Conservation (phyloP, 2,113 vertebrate species). For the Zapus hudsonius region DNA sequence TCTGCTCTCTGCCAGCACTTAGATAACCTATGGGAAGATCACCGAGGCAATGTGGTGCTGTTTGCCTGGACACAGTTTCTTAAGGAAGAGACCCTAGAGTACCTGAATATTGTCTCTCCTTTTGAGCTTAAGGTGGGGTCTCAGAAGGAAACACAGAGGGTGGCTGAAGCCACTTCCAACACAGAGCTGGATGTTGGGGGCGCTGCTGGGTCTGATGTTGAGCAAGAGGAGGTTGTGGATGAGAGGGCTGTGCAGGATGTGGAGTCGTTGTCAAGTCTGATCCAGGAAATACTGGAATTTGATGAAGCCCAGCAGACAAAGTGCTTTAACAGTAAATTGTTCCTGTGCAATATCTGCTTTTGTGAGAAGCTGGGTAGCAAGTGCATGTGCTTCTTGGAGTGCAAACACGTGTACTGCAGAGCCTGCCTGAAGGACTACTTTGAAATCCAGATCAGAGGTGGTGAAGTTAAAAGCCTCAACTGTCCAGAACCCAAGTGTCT, state of each 20-base stretch:
- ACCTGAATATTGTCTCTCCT: too few relatives aligned
- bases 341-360: slow-evolving; percentile 95
- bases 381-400: slow-evolving; percentile 93
- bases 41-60: slow-evolving; percentile 91
- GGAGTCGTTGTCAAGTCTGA: slow-evolving; percentile 88
- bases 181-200: slow-evolving; percentile 72
- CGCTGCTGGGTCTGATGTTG: slow-evolving; percentile 66
- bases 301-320: slow-evolving; percentile 93
- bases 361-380: slow-evolving; percentile 92
- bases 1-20: slow-evolving; percentile 92
- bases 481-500: slow-evolving; percentile 95
- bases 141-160: too few relatives aligned
- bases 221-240: slow-evolving; percentile 83
- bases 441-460: slow-evolving; percentile 96
- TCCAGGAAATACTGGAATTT: slow-evolving; percentile 95
- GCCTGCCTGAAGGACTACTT: slow-evolving; percentile 96
- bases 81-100: slow-evolving; percentile 93
- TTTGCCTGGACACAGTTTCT: slow-evolving; percentile 98
- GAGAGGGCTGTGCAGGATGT: slow-evolving; percentile 89
- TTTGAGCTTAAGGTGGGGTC: too few relatives aligned
- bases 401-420: slow-evolving; percentile 96
- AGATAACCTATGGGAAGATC: slow-evolving; percentile 95
- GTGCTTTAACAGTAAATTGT: slow-evolving; percentile 92
- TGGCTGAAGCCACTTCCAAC: background rate
- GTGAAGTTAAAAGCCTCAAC: slow-evolving; percentile 96